Base-by-base conservation (phyloP, 1,140 invertebrate genomes). In the Proales similis region DNA sequence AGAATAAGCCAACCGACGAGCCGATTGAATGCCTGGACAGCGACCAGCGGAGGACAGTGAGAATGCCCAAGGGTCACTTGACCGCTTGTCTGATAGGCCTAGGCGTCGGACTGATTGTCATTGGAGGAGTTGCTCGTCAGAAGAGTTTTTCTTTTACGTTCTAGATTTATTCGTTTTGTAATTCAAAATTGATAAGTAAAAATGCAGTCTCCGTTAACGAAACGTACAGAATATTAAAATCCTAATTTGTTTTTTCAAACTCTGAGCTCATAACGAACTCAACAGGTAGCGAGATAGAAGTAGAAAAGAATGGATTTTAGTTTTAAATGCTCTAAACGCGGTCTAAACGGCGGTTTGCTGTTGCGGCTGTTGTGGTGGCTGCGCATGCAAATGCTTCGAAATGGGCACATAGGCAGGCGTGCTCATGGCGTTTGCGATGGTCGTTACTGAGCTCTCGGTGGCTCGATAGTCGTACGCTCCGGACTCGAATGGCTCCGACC, bases 331-430 rank as follows among this genome's bases (percentile, higher is more conserved):
- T 36, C 9, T 36, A 9, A 14, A 29, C 9, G 19, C 3, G 38
- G n/a, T 14, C 42, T 57, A 57, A 27, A 57, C 51, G 7, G 51
- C 51, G 9, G 51, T 57, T 26, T 57, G 51, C 32, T 57, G 51
- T 12, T 57, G 51, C 19, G 9, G 2, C 2, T 20, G 33, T 22
- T 57, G 51, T 12, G 51, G 24, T 26, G 9, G 30, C 32, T 33
- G 24, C n/a, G 49, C 12, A 14, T 57, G 29, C 17, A 22, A 11
- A 24, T 39, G 51, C n/a, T n/a, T n/a, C n/a, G n/a, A n/a, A n/a
- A n/a, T n/a, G n/a, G n/a, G n/a, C n/a, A n/a, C n/a, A n/a, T n/a
- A n/a, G n/a, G n/a, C n/a, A n/a, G n/a, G n/a, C n/a, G n/a, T n/a
- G 7, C 32, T 57, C 51, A 57, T 57, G n/a, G 45, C 45, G 30